Conservation (phyloP, 2,113 vertebrate genomes). For the Fulica atra region DNA sequence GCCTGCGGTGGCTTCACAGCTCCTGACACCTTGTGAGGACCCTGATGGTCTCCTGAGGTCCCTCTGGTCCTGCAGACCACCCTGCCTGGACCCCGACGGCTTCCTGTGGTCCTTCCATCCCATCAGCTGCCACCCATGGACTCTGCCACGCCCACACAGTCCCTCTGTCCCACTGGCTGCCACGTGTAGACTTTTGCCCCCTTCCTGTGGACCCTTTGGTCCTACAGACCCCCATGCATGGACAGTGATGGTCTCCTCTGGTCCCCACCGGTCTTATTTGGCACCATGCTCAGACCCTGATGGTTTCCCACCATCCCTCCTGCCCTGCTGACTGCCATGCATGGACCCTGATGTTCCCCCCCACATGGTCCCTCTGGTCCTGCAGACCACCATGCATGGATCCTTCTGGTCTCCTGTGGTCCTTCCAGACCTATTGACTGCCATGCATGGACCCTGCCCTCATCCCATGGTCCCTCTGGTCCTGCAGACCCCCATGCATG, state of each 20-base stretch:
- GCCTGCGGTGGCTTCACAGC: neutral
- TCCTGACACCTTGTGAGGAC: neutral
- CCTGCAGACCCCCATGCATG: neutral
- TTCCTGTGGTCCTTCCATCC: neutral
- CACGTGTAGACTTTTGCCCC: no score
- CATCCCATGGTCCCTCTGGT: neutral
- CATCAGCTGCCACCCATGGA: no score
- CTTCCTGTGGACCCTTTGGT: neutral
- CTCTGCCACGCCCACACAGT: no score
- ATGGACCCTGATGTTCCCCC: neutral
- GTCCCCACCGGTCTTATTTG: no score
- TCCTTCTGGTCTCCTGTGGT: no score
- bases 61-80: neutral
- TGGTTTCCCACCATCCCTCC: no score
- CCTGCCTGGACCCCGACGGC: neutral
- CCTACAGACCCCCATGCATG: neutral
- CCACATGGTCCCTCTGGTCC: neutral
- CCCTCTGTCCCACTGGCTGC: no score
- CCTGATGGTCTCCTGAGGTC: no score
- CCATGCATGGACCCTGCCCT: neutral
- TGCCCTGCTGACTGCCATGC: neutral
- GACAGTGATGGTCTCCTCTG: neutral
- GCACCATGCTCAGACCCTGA: no score
- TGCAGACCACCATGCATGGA: no score
- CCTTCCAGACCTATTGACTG: neutral